Evolutionary conservation across 2,888 invertebrate species (phyloP).

Genomic region (Apotomis capreana): DNA sequence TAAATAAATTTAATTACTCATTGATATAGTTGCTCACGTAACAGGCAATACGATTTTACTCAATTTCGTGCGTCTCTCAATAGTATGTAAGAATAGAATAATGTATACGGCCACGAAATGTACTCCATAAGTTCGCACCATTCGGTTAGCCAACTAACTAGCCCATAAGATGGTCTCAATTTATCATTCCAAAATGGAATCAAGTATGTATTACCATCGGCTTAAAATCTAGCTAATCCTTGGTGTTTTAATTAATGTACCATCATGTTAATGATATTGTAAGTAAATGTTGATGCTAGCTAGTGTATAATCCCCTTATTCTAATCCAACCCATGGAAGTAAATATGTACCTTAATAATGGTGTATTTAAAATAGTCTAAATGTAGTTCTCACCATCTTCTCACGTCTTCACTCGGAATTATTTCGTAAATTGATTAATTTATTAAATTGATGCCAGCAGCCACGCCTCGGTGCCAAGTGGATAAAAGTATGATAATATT

Average conservation of each 20-base stretch:
- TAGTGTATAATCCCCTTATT: slow-evolving; percentile 31
- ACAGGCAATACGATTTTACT: slow-evolving; percentile 14
- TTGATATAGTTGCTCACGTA: slow-evolving; percentile 26
- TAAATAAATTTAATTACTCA: slow-evolving; percentile 14
- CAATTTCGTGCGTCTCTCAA: slow-evolving; percentile 21
- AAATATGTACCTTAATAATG: neutral
- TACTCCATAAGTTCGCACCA: slow-evolving; percentile 30
- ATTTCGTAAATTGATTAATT: neutral
- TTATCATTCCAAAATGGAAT: slow-evolving; percentile 23
- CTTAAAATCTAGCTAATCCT: slow-evolving; percentile 32
- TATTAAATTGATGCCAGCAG: neutral
- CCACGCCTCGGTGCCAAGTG: neutral
- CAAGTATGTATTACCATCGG: slow-evolving; percentile 11
- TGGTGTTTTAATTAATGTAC: slow-evolving; percentile 23
- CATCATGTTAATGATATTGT: slow-evolving; percentile 14
- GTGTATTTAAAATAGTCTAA: slow-evolving; percentile 13
- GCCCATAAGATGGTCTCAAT: slow-evolving; percentile 8
- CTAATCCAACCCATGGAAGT: slow-evolving; percentile 45
- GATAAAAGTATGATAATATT: too few species aligned
- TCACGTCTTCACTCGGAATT: slow-evolving; percentile 13
- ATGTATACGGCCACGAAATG: slow-evolving; percentile 33
- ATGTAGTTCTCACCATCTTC: slow-evolving; percentile 24
- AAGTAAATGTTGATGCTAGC: slow-evolving; percentile 46
- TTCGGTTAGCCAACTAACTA: slow-evolving; percentile 17
- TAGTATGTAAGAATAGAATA: slow-evolving; percentile 29